phyloP scores from a whole-genome alignment of 2,113 vertebrate species.

The Tetrao urogallus region DNA sequence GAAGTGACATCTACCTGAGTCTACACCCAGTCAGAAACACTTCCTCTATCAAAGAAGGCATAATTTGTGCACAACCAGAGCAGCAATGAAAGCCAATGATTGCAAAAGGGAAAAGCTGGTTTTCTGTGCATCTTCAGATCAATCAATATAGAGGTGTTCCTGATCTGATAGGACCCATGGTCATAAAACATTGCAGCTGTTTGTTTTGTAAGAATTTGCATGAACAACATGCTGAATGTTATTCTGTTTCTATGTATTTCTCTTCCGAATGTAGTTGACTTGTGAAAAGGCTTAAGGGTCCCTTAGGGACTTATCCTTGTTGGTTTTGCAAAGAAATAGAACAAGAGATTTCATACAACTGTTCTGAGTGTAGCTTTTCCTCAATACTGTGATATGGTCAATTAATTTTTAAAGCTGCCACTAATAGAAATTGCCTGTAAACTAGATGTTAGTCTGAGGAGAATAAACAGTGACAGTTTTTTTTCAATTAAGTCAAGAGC shows the following conservation, averaged over 20 bases:
- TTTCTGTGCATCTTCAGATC: background rate
- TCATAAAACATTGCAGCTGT: background rate
- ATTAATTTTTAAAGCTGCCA: conserved; percentile 56
- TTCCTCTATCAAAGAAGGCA: background rate
- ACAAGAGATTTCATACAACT: background rate
- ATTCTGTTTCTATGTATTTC: background rate
- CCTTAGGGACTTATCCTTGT: background rate
- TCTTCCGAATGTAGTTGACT: background rate
- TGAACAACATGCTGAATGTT: background rate
- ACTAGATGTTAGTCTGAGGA: background rate
- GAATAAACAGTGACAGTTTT: conserved; percentile 43
- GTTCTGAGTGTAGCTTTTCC: background rate
- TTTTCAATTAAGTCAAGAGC: conserved; percentile 50
- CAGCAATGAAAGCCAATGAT: background rate
- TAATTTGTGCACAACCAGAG: background rate
- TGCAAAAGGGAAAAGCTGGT: background rate
- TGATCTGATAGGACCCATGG: background rate
- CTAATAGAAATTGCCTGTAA: conserved; percentile 19
- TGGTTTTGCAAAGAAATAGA: conserved; percentile 2
- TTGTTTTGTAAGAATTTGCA: background rate
- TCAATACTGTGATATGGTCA: background rate
- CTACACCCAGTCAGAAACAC: background rate
- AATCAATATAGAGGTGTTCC: background rate
- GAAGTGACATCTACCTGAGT: background rate
- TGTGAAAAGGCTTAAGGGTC: background rate